Conservation (phyloP, 1,140 invertebrate species). For the Bombus superbus region DNA sequence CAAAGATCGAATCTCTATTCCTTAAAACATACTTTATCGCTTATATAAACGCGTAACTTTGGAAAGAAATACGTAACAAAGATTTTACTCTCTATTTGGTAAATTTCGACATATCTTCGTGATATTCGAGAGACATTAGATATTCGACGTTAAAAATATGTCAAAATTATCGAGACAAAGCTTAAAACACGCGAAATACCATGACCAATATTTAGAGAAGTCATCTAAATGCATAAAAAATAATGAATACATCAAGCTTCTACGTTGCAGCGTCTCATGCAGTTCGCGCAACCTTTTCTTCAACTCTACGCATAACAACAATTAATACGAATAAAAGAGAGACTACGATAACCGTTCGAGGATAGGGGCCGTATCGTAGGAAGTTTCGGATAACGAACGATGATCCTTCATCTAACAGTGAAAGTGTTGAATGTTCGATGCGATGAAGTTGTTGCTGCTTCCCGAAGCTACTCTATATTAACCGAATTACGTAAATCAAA, state of each 20-base stretch:
- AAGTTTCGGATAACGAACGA: slow-evolving; percentile 19
- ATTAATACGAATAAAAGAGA: slow-evolving; percentile 7
- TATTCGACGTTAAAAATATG: background rate
- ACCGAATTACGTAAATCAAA: background rate
- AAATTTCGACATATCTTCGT: background rate
- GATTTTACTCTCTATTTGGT: background rate
- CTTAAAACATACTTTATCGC: background rate
- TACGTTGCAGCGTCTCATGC: slow-evolving; percentile 14
- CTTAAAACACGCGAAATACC: background rate
- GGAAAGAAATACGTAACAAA: background rate
- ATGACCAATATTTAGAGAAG: background rate
- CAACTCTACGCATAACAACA: slow-evolving; percentile 13
- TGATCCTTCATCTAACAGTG: slow-evolving; percentile 9
- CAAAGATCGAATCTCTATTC: background rate
- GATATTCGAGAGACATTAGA: background rate
- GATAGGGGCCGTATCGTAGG: slow-evolving; percentile 38
- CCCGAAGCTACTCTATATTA: background rate
- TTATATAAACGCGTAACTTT: background rate
- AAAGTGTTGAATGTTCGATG: background rate
- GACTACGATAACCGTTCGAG: slow-evolving; percentile 34
- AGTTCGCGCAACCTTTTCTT: background rate
- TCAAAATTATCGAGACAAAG: background rate
- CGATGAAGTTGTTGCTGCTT: slow-evolving; percentile 24
- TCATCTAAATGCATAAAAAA: background rate
- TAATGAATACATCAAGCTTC: background rate